Conservation (phyloP, 2,797 vertebrate species). For the Poecilia wingei region DNA sequence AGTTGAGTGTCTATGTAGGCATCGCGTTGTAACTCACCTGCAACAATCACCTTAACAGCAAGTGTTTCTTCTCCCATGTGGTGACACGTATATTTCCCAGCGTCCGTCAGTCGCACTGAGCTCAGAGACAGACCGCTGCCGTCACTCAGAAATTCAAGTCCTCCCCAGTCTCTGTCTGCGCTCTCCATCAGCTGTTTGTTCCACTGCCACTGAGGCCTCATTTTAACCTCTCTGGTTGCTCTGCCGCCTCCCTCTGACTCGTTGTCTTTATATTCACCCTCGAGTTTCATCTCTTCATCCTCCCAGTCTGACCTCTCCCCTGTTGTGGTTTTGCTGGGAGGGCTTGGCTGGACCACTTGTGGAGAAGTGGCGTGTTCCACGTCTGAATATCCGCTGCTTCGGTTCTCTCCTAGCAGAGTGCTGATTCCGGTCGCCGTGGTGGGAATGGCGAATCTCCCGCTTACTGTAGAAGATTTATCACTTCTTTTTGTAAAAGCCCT, state of each 20-base stretch:
- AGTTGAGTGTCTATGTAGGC: background rate
- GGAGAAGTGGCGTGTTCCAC: slow-evolving; percentile 15
- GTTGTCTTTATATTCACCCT: slow-evolving; percentile 48
- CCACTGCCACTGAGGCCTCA: slow-evolving; percentile 61
- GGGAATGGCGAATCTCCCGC: background rate
- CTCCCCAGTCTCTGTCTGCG: slow-evolving; percentile 23
- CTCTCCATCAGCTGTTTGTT: slow-evolving; percentile 38
- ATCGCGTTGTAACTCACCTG: slow-evolving; percentile 72
- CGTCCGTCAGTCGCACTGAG: slow-evolving; percentile 57
- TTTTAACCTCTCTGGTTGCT: slow-evolving; percentile 48
- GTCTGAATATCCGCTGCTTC: background rate
- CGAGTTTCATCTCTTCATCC: slow-evolving; percentile 11
- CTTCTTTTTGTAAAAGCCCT: background rate
- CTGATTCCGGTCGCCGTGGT: background rate
- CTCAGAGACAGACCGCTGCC: slow-evolving; percentile 56
- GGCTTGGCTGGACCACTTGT: slow-evolving; percentile 13
- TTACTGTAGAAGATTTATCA: background rate
- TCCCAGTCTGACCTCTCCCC: slow-evolving; percentile 4
- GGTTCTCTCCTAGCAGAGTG: background rate
- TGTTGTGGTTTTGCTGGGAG: background rate
- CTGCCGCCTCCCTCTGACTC: slow-evolving; percentile 24
- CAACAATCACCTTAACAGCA: slow-evolving; percentile 75
- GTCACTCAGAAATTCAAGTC: slow-evolving; percentile 6
- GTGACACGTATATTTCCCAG: slow-evolving; percentile 84
- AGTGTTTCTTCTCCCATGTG: slow-evolving; percentile 45